Conservation (phyloP, 2,888 invertebrate genomes). For the Amiota mariae region DNA sequence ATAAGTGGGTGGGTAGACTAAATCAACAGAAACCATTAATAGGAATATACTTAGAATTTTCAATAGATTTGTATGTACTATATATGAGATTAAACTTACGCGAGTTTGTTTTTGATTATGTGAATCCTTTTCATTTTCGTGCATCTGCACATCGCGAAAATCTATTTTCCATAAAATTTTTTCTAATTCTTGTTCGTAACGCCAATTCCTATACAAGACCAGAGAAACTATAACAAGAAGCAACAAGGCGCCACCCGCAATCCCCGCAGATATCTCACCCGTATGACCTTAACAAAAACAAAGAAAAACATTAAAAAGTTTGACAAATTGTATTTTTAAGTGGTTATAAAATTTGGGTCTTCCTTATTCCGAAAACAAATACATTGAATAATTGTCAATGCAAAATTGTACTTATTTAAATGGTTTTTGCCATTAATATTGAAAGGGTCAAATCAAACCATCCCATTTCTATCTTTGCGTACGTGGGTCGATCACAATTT, state of each 20-base stretch:
- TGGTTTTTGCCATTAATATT: too few species aligned
- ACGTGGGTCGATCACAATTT: too few species aligned
- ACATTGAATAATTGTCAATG: too few species aligned
- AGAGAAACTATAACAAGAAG: conserved; percentile 82
- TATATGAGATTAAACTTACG: conserved; percentile 58
- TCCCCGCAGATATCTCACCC: conserved; percentile 86
- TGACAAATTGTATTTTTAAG: not conserved
- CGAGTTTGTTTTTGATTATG: conserved; percentile 71
- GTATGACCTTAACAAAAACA: conserved; percentile 81
- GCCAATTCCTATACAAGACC: conserved; percentile 91
- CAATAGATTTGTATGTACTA: not conserved
- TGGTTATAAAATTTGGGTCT: not conserved
- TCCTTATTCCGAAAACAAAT: not conserved
- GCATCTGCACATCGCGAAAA: conserved; percentile 88
- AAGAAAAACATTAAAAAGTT: conserved; percentile 3
- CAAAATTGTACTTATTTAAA: too few species aligned
- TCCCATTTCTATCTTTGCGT: too few species aligned
- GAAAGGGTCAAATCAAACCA: too few species aligned
- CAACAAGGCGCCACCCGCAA: conserved; percentile 84
- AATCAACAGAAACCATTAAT: conserved; percentile 37
- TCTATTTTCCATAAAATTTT: conserved; percentile 95
- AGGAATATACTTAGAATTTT: not conserved
- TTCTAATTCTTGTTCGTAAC: conserved; percentile 93
- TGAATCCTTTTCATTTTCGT: conserved; percentile 76
- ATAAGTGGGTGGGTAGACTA: conserved; percentile 79